Evolutionary conservation across 2,113 vertebrate genomes (phyloP).

Genomic region (Eretmodus cyanostictus): DNA sequence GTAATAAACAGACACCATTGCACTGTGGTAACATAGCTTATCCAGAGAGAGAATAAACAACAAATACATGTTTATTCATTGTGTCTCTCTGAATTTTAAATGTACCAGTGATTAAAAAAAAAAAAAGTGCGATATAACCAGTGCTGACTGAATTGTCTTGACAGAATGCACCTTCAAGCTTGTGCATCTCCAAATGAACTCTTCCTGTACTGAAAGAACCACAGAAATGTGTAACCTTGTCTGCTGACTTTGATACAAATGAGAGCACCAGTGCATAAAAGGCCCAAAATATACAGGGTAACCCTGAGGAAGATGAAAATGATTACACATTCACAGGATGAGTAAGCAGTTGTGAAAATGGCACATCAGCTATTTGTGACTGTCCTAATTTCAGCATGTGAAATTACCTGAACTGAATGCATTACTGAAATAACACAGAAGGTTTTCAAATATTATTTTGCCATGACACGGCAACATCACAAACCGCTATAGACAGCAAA

Average conservation of each 20-base stretch:
- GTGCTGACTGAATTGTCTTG: not conserved
- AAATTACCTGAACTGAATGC: not conserved
- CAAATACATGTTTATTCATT: not conserved
- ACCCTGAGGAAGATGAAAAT: conserved; percentile 3
- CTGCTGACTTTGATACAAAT: not conserved
- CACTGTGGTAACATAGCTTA: not conserved
- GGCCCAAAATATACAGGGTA: not conserved
- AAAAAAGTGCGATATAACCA: not conserved
- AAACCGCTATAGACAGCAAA: not conserved
- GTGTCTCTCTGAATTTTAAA: not conserved
- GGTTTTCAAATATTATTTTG: not conserved
- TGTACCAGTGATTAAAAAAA: not conserved
- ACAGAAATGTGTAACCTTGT: not conserved
- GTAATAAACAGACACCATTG: not conserved
- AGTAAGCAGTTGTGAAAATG: conserved; percentile 26
- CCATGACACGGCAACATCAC: not conserved
- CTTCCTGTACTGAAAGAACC: not conserved
- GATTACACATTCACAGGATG: conserved; percentile 19
- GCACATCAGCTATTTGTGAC: not conserved
- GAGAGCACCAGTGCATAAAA: not conserved
- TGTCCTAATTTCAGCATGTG: not conserved
- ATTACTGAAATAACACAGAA: not conserved
- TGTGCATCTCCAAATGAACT: not conserved
- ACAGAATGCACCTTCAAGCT: not conserved
- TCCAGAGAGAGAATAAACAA: not conserved